Percentiles rank a stretch among this genome's conserved stretches.
These are phyloP conservation scores for Thunnus thynnus DNA, from an alignment of 2,113 vertebrate genomes.

Conservation along the genomic window DNA sequence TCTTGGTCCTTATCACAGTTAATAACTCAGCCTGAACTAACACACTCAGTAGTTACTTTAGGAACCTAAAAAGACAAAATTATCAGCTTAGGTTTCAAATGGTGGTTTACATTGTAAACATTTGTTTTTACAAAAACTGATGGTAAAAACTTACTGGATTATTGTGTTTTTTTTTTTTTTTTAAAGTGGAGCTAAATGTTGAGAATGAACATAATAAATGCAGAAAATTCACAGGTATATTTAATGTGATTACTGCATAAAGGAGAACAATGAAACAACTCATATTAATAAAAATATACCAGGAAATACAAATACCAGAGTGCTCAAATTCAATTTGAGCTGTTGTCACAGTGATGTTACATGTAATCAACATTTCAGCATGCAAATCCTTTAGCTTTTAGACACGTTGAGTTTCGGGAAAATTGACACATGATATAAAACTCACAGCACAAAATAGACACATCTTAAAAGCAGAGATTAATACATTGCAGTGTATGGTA, in stretches of 20 bases:
- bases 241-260: not conserved
- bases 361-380: slow-evolving; percentile 24
- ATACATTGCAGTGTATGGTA: not conserved
- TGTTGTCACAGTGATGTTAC: not conserved
- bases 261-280: not conserved
- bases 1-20: slow-evolving; percentile 66
- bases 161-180: not conserved
- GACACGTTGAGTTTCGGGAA: slow-evolving; percentile 17
- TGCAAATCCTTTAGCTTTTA: slow-evolving; percentile 44
- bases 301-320: not conserved
- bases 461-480: not conserved
- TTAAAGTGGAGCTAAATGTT: not conserved
- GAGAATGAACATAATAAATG: not conserved
- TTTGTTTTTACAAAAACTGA: not conserved
- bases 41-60: slow-evolving; percentile 58
- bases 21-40: slow-evolving; percentile 67
- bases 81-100: slow-evolving; percentile 37
- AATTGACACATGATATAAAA: not conserved
- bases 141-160: not conserved
- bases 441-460: not conserved
- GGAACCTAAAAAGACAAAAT: slow-evolving; percentile 33
- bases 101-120: slow-evolving; percentile 27
- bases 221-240: no score
- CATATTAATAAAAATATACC: not conserved
- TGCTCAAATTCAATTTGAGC: not conserved